A percentile compares a stretch with the other conserved stretches of the same genome.
Evolutionary conservation across 2,888 invertebrate genomes (phyloP).

Genomic region (Lathronympha strigana): DNA sequence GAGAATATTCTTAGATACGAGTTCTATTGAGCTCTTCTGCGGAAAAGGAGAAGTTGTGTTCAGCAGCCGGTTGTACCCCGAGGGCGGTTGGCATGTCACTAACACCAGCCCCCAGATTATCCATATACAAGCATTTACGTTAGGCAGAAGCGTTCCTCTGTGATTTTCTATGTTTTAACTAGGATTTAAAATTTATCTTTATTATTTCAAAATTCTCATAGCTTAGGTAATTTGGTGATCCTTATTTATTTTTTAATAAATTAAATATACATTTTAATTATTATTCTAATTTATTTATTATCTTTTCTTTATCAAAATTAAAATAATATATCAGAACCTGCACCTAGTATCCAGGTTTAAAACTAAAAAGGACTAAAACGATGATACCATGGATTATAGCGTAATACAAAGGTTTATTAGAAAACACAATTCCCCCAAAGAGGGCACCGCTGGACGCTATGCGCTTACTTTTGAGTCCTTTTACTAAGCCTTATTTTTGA

Average conservation of each 20-base stretch:
- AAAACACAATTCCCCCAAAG: too few species aligned
- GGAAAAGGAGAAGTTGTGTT: constrained; percentile 78
- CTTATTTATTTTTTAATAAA: background rate
- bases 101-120: constrained; percentile 64
- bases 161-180: background rate
- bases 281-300: background rate
- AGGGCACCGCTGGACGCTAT: too few species aligned
- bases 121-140: constrained; percentile 60
- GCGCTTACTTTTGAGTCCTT: background rate
- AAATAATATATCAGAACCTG: too few species aligned
- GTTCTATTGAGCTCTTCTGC: constrained; percentile 75
- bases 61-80: constrained; percentile 69
- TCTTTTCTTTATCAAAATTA: too few species aligned
- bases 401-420: too few species aligned
- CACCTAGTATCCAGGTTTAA: too few species aligned
- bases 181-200: background rate
- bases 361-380: too few species aligned
- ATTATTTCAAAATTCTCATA: constrained; percentile 18
- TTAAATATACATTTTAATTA: background rate
- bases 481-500: background rate
- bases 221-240: background rate
- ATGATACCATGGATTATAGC: too few species aligned
- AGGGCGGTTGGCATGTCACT: constrained; percentile 67
- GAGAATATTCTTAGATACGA: constrained; percentile 73
- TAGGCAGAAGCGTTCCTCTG: constrained; percentile 64